phyloP scores from a whole-genome alignment of 2,797 vertebrate species.

The Limosa lapponica region DNA sequence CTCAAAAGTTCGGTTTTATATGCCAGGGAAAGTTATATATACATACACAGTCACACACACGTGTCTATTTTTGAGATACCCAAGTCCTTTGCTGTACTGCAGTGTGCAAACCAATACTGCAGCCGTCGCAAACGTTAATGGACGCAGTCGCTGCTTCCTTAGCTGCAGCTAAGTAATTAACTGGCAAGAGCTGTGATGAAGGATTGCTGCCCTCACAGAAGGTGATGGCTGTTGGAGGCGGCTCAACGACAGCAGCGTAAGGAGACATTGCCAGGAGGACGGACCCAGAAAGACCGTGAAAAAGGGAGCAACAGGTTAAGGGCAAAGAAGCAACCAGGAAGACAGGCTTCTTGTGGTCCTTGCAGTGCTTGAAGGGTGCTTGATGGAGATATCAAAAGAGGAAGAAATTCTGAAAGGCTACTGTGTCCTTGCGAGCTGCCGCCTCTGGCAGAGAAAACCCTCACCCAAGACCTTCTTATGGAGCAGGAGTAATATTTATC shows the following conservation, averaged over 20 bases:
- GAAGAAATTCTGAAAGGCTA: neutral
- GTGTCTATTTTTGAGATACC: neutral
- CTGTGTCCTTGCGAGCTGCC: neutral
- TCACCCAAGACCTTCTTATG: neutral
- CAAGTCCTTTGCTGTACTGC: neutral
- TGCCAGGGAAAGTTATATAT: neutral
- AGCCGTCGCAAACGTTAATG: neutral
- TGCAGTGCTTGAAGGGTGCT: neutral
- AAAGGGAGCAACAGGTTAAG: neutral
- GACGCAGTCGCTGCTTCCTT: neutral
- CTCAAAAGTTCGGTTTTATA: neutral
- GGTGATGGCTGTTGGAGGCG: neutral
- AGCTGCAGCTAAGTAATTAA: neutral
- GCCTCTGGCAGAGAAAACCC: neutral
- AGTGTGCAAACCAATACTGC: neutral
- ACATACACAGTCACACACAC: neutral
- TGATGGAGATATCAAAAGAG: neutral
- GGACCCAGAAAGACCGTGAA: neutral
- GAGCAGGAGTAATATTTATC: neutral
- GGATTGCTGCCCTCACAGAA: neutral
- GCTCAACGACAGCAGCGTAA: neutral
- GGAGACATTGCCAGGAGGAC: neutral
- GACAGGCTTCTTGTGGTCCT: neutral
- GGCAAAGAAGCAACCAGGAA: neutral
- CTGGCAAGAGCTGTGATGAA: neutral